phyloP scores from a whole-genome alignment of 2,113 vertebrate genomes.

The Arenaria interpres region DNA sequence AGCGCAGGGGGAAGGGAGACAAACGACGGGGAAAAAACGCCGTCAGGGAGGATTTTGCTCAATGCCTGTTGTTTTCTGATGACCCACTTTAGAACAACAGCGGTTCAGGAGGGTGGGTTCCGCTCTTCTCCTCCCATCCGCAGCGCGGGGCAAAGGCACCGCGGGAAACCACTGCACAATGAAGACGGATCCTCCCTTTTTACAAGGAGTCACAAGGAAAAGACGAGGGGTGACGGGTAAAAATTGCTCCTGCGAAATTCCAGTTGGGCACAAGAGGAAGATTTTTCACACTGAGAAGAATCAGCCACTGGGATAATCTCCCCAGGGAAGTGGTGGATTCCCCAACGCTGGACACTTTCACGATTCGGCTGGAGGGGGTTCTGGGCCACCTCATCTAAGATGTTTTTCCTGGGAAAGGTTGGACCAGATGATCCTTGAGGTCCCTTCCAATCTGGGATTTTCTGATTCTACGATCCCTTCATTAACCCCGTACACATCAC shows the following conservation, averaged over 20 bases:
- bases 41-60: background rate
- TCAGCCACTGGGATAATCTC: background rate
- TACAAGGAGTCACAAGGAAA: background rate
- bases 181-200: background rate
- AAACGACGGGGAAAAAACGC: background rate
- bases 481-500: background rate
- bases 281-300: background rate
- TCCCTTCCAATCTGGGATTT: background rate
- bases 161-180: background rate
- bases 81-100: background rate
- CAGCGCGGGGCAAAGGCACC: background rate
- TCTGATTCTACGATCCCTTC: background rate
- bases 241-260: background rate
- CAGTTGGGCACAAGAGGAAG: background rate
- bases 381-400: background rate
- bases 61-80: background rate
- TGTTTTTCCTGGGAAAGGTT: background rate
- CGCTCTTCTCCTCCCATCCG: fast-evolving
- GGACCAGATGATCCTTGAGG: background rate
- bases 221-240: background rate
- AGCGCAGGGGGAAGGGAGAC: background rate
- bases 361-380: background rate
- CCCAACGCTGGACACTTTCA: background rate
- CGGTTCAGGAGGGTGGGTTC: background rate
- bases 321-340: background rate